Conservation (phyloP, 2,113 vertebrate genomes). For the Taurulus bubalis region DNA sequence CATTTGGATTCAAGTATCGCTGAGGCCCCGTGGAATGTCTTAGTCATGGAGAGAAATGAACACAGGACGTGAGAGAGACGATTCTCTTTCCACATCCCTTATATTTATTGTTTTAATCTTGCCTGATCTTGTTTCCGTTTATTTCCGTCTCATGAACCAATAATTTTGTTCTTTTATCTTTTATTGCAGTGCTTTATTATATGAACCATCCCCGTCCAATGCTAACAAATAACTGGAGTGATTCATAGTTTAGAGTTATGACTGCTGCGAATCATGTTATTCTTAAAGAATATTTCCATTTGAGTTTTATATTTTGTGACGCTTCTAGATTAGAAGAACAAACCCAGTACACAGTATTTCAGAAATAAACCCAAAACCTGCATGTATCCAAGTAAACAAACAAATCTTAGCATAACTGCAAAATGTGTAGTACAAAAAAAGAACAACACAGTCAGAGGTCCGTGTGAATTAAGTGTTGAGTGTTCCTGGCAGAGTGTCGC, state of each 20-base stretch:
- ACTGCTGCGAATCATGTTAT: neutral
- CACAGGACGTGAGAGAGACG: constrained; percentile 32
- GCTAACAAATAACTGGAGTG: neutral
- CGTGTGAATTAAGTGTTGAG: neutral
- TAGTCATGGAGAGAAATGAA: constrained; percentile 25
- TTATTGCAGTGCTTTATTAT: neutral
- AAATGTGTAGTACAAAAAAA: neutral
- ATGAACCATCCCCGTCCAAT: neutral
- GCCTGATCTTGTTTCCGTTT: constrained; percentile 12
- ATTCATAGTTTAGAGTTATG: neutral
- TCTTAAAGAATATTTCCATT: neutral
- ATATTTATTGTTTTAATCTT: neutral
- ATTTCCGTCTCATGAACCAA: neutral
- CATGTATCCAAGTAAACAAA: neutral
- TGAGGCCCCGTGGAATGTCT: constrained; percentile 37
- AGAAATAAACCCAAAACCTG: neutral
- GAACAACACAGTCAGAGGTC: neutral
- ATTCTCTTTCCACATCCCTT: constrained; percentile 13
- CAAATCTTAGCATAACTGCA: neutral
- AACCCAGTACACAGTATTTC: neutral
- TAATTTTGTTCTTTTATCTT: neutral
- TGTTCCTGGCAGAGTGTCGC: neutral
- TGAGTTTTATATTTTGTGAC: neutral
- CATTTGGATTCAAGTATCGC: constrained; percentile 6
- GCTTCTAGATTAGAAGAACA: neutral